phyloP scores from a whole-genome alignment of 2,113 vertebrate genomes.

The Phyllostomus hastatus region DNA sequence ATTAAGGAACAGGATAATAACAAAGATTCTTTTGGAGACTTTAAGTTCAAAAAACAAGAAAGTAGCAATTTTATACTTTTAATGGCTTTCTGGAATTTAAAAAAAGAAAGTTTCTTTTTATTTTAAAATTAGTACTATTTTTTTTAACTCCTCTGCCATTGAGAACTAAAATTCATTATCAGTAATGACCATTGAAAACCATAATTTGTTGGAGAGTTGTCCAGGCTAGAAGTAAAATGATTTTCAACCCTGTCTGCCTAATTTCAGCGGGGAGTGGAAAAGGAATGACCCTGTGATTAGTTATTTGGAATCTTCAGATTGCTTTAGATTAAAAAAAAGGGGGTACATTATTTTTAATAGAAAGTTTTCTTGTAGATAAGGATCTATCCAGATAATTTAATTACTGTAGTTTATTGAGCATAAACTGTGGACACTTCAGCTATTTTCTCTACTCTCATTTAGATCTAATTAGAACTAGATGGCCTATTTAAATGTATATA shows the following conservation, averaged over 20 bases:
- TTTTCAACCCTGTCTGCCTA: background rate
- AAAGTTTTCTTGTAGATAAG: conserved; percentile 9
- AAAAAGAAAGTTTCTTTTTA: background rate
- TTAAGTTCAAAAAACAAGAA: conserved; percentile 19
- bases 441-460: conserved; percentile 27
- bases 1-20: conserved; percentile 29
- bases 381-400: conserved; percentile 3
- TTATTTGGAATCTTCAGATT: conserved; percentile 12
- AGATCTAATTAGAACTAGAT: conserved; percentile 51
- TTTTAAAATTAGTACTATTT: conserved; percentile 8
- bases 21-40: background rate
- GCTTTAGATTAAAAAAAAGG: conserved; percentile 12
- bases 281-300: background rate
- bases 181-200: conserved; percentile 13
- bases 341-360: background rate
- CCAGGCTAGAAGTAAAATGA: background rate
- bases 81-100: background rate
- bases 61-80: background rate
- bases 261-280: conserved; percentile 31
- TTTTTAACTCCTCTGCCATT: background rate
- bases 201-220: conserved; percentile 6
- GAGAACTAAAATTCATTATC: background rate
- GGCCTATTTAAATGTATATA: conserved; percentile 23
- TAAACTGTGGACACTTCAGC: conserved; percentile 45
- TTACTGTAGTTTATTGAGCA: conserved; percentile 44